These are phyloP conservation scores for Pyrgus malvae DNA, from an alignment of 2,888 invertebrate species.

Conservation along the genomic window DNA sequence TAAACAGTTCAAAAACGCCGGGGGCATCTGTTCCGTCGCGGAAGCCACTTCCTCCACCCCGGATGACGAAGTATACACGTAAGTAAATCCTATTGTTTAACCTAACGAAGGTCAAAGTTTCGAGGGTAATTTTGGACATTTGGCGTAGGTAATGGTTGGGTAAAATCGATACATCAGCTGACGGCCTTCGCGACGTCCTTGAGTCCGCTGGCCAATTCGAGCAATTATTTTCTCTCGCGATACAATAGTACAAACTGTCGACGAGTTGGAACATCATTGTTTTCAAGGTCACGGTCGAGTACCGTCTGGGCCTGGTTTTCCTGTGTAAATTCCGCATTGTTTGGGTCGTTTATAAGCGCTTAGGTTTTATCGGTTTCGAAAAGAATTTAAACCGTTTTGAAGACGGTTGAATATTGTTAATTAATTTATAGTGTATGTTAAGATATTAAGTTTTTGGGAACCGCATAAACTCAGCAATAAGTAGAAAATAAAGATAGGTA, in stretches of 20 bases:
- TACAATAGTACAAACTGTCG: background rate
- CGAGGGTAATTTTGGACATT: constrained; percentile 16
- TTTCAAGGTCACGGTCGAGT: constrained; percentile 11
- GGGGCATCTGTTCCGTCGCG: constrained; percentile 58
- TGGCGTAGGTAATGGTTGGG: constrained; percentile 36
- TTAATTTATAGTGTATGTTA: too few relatives aligned
- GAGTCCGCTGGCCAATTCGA: constrained; percentile 25
- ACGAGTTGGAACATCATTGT: constrained; percentile 6
- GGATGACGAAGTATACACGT: constrained; percentile 67
- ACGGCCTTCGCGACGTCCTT: constrained; percentile 42
- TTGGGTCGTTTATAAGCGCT: background rate
- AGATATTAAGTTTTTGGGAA: too few relatives aligned
- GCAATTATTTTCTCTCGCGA: constrained; percentile 15
- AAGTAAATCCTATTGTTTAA: constrained; percentile 42
- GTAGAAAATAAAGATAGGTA: too few relatives aligned
- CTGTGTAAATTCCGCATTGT: too few relatives aligned
- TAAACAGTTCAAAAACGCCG: constrained; percentile 34
- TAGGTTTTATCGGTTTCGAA: too few relatives aligned
- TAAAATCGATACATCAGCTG: constrained; percentile 49
- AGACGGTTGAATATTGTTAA: too few relatives aligned
- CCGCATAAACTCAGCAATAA: too few relatives aligned
- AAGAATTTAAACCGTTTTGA: too few relatives aligned
- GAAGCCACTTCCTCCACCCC: constrained; percentile 58
- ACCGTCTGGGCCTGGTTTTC: background rate
- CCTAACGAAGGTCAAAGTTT: background rate